These are phyloP conservation scores for Junonia oenone DNA, from an alignment of 2,888 invertebrate genomes.

Conservation along the genomic window DNA sequence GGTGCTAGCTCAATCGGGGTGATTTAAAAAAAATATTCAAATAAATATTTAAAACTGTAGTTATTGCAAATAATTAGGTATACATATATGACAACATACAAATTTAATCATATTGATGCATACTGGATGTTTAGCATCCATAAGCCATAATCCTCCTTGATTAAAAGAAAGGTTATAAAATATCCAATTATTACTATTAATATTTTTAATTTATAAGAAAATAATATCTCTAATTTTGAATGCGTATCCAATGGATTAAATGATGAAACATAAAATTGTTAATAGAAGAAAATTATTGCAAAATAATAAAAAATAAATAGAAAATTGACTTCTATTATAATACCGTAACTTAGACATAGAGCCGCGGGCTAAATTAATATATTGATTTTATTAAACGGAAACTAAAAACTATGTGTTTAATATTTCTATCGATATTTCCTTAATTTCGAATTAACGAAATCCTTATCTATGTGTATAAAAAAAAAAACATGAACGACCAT, in stretches of 20 bases:
- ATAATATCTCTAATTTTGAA: background rate
- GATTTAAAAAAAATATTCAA: no score
- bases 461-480: background rate
- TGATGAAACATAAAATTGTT: background rate
- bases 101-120: no score
- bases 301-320: background rate
- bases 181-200: no score
- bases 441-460: background rate
- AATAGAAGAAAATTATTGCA: background rate
- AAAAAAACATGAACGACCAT: conserved; percentile 12
- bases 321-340: background rate
- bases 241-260: background rate
- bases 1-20: no score
- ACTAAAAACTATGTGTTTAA: background rate
- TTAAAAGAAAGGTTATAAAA: no score
- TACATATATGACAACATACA: no score
- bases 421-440: conserved; percentile 1
- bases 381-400: background rate
- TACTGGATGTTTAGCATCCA: no score
- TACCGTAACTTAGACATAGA: background rate
- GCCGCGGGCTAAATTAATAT: background rate
- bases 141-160: no score
- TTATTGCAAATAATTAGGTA: no score
- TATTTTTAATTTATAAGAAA: background rate
- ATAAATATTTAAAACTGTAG: no score